phyloP scores from a whole-genome alignment of 35 echinoderm and acorn worm genomes.

The Stichopus chloronotus region DNA sequence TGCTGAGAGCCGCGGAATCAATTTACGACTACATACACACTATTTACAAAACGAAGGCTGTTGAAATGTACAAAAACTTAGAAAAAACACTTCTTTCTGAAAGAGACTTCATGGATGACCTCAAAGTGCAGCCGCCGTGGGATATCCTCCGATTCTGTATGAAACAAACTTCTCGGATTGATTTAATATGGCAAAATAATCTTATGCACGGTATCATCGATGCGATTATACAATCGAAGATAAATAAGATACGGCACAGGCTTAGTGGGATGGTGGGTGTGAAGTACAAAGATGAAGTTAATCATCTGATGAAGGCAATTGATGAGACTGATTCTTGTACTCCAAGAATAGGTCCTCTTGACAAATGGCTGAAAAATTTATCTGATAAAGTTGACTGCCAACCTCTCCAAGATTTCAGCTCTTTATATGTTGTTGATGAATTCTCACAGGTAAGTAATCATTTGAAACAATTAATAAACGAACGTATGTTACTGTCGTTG shows the following conservation, averaged over 20 bases:
- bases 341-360: background rate
- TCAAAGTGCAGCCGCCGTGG: background rate
- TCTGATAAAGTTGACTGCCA: background rate
- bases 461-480: background rate
- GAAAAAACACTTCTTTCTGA: background rate
- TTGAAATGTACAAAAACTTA: background rate
- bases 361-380: background rate
- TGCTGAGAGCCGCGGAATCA: background rate
- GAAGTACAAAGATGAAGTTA: background rate
- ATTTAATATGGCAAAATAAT: too few species aligned
- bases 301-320: background rate
- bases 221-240: background rate
- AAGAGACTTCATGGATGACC: background rate
- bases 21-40: background rate
- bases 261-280: background rate
- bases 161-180: too few species aligned
- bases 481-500: background rate
- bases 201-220: background rate
- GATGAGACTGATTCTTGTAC: background rate
- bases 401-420: background rate
- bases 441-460: background rate
- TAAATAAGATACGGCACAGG: background rate
- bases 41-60: background rate
- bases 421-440: conserved; percentile 1
- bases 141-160: background rate